A percentile compares a stretch with the other conserved stretches of the same genome.
Conservation (phyloP, 1,140 invertebrate genomes). For the Muscidifurax raptorellus region DNA sequence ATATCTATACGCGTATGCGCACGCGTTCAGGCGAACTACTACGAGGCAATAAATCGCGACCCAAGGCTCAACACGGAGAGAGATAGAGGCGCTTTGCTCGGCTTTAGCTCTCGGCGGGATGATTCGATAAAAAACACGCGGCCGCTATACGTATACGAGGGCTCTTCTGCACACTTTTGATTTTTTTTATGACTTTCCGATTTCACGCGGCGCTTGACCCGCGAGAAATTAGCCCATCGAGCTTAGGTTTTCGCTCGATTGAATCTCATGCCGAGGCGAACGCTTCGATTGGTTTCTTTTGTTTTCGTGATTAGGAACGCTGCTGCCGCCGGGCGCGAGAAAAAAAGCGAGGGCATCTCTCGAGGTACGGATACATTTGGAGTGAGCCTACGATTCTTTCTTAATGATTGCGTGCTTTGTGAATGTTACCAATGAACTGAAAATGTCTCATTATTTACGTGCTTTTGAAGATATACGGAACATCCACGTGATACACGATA, state of each 20-base stretch:
- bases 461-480: no score
- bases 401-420: no score
- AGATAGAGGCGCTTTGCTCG: background rate
- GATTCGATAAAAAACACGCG: background rate
- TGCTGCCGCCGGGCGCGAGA: no score
- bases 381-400: no score
- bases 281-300: background rate
- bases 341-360: no score
- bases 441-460: no score
- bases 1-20: conserved; percentile 2
- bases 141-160: background rate
- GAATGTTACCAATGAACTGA: no score
- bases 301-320: no score
- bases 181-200: conserved; percentile 23
- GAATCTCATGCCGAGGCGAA: background rate
- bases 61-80: background rate
- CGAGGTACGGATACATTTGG: no score
- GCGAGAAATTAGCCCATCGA: background rate
- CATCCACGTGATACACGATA: no score
- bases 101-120: background rate
- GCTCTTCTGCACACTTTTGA: background rate
- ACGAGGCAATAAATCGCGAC: conserved; percentile 12
- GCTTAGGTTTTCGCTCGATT: conserved; percentile 8
- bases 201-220: background rate
- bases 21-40: background rate